Base-by-base conservation (phyloP, 2,797 vertebrate species). In the Eospalax fontanierii region DNA sequence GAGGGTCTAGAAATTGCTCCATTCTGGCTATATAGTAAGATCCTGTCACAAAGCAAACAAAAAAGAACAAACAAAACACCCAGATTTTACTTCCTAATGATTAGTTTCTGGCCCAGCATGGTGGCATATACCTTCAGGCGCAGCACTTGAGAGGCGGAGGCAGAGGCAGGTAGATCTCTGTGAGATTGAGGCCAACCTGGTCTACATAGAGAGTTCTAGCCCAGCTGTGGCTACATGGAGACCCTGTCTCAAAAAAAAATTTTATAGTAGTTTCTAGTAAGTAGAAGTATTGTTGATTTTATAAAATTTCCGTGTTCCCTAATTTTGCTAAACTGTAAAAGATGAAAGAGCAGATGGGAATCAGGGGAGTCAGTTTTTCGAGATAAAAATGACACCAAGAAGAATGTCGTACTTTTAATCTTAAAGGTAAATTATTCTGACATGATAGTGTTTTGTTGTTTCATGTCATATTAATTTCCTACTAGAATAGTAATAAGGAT, bases 401-500 rank as follows among this genome's bases (percentile, higher is more conserved):
- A n/a, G 2, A 95, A 50, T 63, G 30, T 76, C 46, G 4, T 61
- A 24, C 7, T 76, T 71, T 65, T 65, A 93, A 68, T 6, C 12
- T n/a, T 90, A 38, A 26, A 92, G 54, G 30, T 68, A 59, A 10
- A 65, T 76, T 61, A 76, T 71, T 33, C 89, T 73, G 35, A 79
- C 8, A 66, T 87, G 3, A 26, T 83, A 63, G 11, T 26, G 18
- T 73, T 71, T 76, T 59, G 22, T 38, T 91, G 63, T 91, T 93
- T 74, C 50, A 40, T 89, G 10, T 63, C 66, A 61, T 66, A 76
- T 63, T 70, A 66, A 70, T 89, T 80, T 93, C 22, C 43, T 80
- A 57, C 70, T 78, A 75, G 24, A 88, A 6, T 30, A 10, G 16
- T 40, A 30, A 66, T 63, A 75, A 84, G 14, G 59, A 87, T 93